Conservation (phyloP, 1,140 invertebrate species). For the Panagrolaimus sp. region DNA sequence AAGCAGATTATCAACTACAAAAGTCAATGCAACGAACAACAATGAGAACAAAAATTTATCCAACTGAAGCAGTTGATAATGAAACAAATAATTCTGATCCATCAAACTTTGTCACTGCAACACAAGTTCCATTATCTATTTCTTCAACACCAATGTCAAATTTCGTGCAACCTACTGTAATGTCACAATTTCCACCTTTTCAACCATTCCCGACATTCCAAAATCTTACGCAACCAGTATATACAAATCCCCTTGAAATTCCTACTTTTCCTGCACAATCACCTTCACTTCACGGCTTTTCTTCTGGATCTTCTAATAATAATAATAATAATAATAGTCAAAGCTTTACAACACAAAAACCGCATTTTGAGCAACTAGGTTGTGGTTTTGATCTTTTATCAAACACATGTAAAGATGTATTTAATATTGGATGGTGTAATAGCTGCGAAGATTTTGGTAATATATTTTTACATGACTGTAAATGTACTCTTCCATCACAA, state of each 20-base stretch:
- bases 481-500: background rate
- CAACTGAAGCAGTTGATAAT: background rate
- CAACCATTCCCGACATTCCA: background rate
- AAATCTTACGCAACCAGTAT: no score
- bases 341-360: background rate
- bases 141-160: background rate
- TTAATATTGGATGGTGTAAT: background rate
- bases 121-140: background rate
- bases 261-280: background rate
- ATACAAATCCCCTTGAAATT: no score
- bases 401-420: conserved; percentile 9
- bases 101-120: background rate
- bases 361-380: background rate
- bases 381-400: conserved; percentile 1
- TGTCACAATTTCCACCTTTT: background rate
- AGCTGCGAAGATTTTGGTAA: conserved; percentile 8
- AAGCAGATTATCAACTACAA: background rate
- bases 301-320: no score
- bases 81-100: background rate
- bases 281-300: background rate
- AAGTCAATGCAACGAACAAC: background rate
- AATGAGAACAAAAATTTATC: background rate
- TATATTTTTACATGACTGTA: background rate
- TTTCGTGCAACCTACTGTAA: background rate
- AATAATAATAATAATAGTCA: no score